These are phyloP conservation scores for Phanerotoma sp. DNA, from an alignment of 2,888 invertebrate species.

Conservation along the genomic window DNA sequence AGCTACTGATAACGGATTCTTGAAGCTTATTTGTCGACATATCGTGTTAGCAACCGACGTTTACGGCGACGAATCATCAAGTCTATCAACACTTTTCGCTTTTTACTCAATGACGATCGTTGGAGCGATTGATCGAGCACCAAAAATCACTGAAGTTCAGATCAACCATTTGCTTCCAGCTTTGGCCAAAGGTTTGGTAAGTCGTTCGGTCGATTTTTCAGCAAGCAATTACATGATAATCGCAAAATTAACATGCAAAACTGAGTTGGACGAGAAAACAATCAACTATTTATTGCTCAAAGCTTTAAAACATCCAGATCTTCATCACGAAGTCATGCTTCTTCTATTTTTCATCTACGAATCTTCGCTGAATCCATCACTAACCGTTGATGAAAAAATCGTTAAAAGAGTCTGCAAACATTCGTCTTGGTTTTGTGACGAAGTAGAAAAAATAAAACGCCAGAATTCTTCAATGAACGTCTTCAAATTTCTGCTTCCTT, in stretches of 20 bases:
- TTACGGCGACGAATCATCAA: constrained; percentile 62
- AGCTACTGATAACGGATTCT: constrained; percentile 64
- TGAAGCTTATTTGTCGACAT: constrained; percentile 66
- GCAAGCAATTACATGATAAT: constrained; percentile 74
- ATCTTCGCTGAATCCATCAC: constrained; percentile 61
- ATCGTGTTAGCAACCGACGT: constrained; percentile 64
- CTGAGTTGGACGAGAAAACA: constrained; percentile 61
- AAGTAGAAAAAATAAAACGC: constrained; percentile 62
- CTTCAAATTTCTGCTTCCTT: constrained; percentile 61
- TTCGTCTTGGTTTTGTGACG: constrained; percentile 57
- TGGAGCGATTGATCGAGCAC: constrained; percentile 67
- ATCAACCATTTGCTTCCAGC: constrained; percentile 71
- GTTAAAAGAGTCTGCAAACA: constrained; percentile 59
- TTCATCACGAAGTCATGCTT: constrained; percentile 67
- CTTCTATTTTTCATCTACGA: constrained; percentile 72
- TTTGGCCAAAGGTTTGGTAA: constrained; percentile 71
- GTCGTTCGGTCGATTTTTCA: constrained; percentile 69
- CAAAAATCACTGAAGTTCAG: constrained; percentile 65
- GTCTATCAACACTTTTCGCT: constrained; percentile 71
- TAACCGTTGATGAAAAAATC: constrained; percentile 60
- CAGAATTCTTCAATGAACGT: constrained; percentile 61
- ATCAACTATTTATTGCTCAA: constrained; percentile 66
- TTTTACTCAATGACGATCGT: constrained; percentile 79
- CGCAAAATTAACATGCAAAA: constrained; percentile 69
- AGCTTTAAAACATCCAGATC: constrained; percentile 59